Evolutionary conservation across 2,888 invertebrate genomes (phyloP).

Genomic region (Disparrhopalites patrizii): DNA sequence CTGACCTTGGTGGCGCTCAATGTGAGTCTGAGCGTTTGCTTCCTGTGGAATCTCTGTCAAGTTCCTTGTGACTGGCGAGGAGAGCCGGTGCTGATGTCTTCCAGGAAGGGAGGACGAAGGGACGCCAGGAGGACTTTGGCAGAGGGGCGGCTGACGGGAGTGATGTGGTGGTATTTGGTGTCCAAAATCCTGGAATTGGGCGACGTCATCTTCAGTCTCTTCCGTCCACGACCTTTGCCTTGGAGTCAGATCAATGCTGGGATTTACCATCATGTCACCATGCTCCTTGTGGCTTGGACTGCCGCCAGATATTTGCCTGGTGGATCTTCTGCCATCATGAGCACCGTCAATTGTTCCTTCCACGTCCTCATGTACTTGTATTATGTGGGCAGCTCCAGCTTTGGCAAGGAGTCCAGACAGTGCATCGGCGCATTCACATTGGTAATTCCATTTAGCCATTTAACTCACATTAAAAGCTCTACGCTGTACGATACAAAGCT

Average conservation of each 20-base stretch:
- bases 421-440: background rate
- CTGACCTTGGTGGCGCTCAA: background rate
- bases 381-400: background rate
- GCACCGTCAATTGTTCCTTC: conserved; percentile 6
- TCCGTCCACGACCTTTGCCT: background rate
- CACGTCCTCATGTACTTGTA: conserved; percentile 18
- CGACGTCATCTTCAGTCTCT: conserved; percentile 2
- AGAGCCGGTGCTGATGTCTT: background rate
- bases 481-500: too few relatives aligned
- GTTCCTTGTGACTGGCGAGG: background rate
- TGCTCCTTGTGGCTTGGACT: conserved; percentile 4
- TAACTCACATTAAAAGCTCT: too few relatives aligned
- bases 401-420: background rate
- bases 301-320: conserved; percentile 17
- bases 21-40: background rate
- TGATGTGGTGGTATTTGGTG: conserved; percentile 14
- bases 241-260: conserved; percentile 3
- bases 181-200: conserved; percentile 12
- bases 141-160: background rate
- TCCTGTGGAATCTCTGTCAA: conserved; percentile 2
- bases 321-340: conserved; percentile 13
- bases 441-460: background rate
- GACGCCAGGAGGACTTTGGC: too few relatives aligned
- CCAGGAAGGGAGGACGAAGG: too few relatives aligned
- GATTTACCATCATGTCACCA: conserved; percentile 17